Conservation (phyloP, 1,140 invertebrate genomes). For the Pseudomyrmex cubaensis region DNA sequence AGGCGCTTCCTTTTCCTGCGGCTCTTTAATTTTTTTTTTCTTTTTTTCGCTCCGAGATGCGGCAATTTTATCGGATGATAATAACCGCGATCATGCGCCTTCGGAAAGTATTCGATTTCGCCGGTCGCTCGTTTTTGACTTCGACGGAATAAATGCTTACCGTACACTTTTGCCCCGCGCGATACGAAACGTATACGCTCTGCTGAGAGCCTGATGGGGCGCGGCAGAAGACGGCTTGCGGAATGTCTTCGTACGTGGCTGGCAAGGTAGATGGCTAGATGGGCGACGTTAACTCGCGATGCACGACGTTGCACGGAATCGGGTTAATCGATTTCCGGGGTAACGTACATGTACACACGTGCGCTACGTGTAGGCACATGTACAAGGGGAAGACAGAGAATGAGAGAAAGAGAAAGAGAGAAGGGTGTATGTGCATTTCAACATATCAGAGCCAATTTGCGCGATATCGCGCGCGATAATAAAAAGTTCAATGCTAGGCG, state of each 20-base stretch:
- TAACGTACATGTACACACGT: conserved; percentile 34
- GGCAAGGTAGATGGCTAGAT: conserved; percentile 40
- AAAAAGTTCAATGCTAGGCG: conserved; percentile 11
- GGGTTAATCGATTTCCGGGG: conserved; percentile 60
- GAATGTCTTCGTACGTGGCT: conserved; percentile 50
- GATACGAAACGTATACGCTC: conserved; percentile 21
- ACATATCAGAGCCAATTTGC: conserved; percentile 33
- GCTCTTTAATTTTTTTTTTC: background rate
- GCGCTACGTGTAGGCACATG: background rate
- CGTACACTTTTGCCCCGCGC: conserved; percentile 44
- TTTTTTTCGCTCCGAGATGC: conserved; percentile 1
- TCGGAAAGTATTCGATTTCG: conserved; percentile 57
- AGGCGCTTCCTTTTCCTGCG: background rate
- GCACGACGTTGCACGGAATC: conserved; percentile 44
- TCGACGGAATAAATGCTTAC: conserved; percentile 66
- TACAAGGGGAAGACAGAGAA: background rate
- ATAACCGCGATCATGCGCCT: conserved; percentile 24
- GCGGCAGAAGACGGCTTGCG: background rate
- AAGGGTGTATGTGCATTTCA: conserved; percentile 5
- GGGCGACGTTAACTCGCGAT: conserved; percentile 44
- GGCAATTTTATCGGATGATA: conserved; percentile 52
- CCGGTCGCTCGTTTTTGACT: background rate
- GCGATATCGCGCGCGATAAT: background rate
- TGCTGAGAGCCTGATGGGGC: background rate
- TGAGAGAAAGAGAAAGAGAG: background rate